A percentile compares a stretch with the other conserved stretches of the same genome.
Evolutionary conservation across 37 sponge, comb jelly and placozoan species (phyloP).

Genomic region (Halisarca cf. caerulea): DNA sequence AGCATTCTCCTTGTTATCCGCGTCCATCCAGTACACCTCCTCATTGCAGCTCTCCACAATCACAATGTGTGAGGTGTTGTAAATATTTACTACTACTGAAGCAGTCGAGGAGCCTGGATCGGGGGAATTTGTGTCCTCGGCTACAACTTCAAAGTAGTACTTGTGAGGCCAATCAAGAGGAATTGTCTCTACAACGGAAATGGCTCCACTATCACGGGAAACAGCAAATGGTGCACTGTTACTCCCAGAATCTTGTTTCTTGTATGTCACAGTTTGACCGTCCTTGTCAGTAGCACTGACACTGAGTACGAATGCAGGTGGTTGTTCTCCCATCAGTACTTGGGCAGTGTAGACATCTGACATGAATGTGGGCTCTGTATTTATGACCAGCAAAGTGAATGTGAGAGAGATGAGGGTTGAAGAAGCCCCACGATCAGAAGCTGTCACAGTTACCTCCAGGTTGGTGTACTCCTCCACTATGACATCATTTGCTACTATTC

Average conservation of each 20-base stretch:
- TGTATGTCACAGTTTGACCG: constrained; percentile 28
- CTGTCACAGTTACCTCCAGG: not conserved
- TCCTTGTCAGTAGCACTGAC: constrained; percentile 33
- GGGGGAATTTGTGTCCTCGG: constrained; percentile 59
- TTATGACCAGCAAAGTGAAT: not conserved
- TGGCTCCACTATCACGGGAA: not conserved
- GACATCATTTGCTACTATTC: not conserved
- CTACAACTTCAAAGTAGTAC: constrained; percentile 30
- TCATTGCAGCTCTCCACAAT: not conserved
- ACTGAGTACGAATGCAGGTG: not conserved
- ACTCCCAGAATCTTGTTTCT: not conserved
- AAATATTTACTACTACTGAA: constrained; percentile 22
- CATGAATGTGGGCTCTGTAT: constrained; percentile 3
- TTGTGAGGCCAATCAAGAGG: not conserved
- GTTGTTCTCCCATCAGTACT: not conserved
- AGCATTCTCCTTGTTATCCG: not conserved
- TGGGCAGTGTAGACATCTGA: constrained; percentile 21
- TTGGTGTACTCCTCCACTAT: not conserved
- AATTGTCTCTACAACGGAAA: not conserved
- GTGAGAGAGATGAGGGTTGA: not conserved
- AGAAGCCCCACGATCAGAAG: not conserved
- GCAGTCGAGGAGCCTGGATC: not conserved
- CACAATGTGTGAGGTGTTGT: constrained; percentile 39
- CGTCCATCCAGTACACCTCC: not conserved
- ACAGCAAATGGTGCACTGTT: not conserved